phyloP scores from a whole-genome alignment of 1,140 invertebrate species.

The Nasonia vitripennis region DNA sequence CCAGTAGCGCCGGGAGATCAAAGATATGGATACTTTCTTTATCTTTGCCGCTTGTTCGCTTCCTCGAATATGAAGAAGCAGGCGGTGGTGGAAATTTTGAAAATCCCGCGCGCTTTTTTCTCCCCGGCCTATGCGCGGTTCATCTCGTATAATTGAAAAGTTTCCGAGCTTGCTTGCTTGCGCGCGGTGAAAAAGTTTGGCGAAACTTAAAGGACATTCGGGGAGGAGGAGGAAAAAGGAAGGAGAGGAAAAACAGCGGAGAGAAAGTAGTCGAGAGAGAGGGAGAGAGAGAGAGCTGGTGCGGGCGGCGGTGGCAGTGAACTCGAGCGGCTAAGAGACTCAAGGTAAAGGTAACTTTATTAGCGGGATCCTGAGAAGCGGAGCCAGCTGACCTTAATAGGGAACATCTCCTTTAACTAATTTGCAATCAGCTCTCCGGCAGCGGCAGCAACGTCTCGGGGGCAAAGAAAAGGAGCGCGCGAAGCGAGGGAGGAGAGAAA shows the following conservation, averaged over 20 bases:
- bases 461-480: constrained; percentile 59
- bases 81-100: background rate
- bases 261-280: constrained; percentile 37
- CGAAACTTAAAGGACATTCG: constrained; percentile 49
- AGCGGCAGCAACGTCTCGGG: constrained; percentile 58
- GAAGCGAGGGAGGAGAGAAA: constrained; percentile 15
- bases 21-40: constrained; percentile 29
- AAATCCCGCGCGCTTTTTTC: constrained; percentile 1
- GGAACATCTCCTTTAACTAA: constrained; percentile 74
- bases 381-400: constrained; percentile 66
- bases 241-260: constrained; percentile 6
- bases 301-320: constrained; percentile 42
- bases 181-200: constrained; percentile 43
- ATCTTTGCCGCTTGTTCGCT: background rate
- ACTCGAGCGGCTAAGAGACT: constrained; percentile 48
- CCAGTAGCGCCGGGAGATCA: constrained; percentile 29
- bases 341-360: constrained; percentile 55
- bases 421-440: constrained; percentile 70
- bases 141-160: constrained; percentile 66
- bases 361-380: constrained; percentile 44
- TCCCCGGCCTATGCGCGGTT: constrained; percentile 30
- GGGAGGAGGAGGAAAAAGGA: background rate
- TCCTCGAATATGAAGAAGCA: no score
- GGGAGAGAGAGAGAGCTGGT: background rate
- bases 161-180: constrained; percentile 50